phyloP scores from a whole-genome alignment of 2,797 vertebrate species.

The Myioborus melanocephalus region DNA sequence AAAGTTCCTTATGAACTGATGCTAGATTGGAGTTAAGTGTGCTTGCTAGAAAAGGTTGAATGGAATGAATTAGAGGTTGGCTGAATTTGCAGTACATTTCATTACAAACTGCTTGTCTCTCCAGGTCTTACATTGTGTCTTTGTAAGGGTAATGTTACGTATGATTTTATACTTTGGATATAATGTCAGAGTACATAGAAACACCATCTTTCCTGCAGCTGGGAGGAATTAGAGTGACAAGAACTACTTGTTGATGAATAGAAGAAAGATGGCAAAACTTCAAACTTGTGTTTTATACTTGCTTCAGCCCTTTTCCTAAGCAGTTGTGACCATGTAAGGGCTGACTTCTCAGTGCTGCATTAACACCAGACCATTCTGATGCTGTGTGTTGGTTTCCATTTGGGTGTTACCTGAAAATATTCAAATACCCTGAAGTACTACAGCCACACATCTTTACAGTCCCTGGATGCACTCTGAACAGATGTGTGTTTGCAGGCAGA shows the following conservation, averaged over 20 bases:
- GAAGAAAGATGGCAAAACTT: not conserved
- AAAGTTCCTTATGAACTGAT: not conserved
- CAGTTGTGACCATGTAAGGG: not conserved
- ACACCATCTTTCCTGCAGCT: not conserved
- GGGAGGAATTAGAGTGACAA: not conserved
- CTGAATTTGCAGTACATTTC: not conserved
- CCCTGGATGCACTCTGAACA: not conserved
- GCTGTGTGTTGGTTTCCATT: not conserved
- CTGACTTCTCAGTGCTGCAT: not conserved
- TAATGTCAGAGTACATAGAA: not conserved
- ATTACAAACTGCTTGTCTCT: not conserved
- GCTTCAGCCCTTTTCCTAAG: not conserved
- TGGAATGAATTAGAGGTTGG: not conserved
- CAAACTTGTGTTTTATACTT: not conserved
- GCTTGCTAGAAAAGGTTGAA: not conserved
- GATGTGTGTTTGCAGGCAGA: not conserved
- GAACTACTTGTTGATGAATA: not conserved
- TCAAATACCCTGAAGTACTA: not conserved
- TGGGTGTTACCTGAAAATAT: not conserved
- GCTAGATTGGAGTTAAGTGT: not conserved
- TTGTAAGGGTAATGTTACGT: not conserved
- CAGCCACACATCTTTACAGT: not conserved
- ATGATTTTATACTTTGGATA: not conserved
- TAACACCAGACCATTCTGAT: not conserved
- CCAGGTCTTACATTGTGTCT: not conserved